Evolutionary conservation across 1,140 invertebrate genomes (phyloP), one percentile per base, ranked within the genome.

Genomic region (Akabosia matsudoensis): DNA sequence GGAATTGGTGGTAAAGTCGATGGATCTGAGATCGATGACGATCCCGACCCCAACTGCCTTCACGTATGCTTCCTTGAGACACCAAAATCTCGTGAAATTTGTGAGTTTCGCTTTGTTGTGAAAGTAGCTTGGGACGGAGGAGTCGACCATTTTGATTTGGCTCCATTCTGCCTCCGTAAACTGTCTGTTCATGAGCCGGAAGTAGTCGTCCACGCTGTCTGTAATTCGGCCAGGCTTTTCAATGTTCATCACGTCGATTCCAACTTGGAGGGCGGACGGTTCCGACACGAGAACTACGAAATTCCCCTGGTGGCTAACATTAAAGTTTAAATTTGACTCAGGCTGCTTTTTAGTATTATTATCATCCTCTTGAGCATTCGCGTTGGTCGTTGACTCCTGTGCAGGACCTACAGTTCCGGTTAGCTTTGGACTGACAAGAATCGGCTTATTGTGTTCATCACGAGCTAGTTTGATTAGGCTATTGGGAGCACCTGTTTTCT

Each of bases 61-160:
- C 0, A 96, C 91, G 84, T 95, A 96, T 84, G 93, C 93, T 84
- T 98, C 97, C 86, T 98, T 98, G n/a, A 98, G 86, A 79, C 92
- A 92, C 96, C 96, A 98, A 83, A 92, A 87, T 75, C 96, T 88
- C 84, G 91, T 96, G 84, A 97, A 97, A 79, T 89, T 90, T 7
- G 85, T 84, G 18, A 94, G 77, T 76, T 86, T 83, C 82, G 86
- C 91, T 86, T 56, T 90, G 26, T 87, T 87, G 16, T 82, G 79
- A 74, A 75, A 72, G 26, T 34, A 0, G 71, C 90, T 86, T 52
- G 86, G 70, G 37, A 72, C 14, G 10, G 61, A 30, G 4, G 24
- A 1, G 45, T 72, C 70, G 26, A 72, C 75, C 1, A 77, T 76
- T 26, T 80, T 86, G 75, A 98, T 96, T 74, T 87, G 88, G 1